phyloP scores from a whole-genome alignment of 2,888 invertebrate genomes.

The Lydus trimaculatus region DNA sequence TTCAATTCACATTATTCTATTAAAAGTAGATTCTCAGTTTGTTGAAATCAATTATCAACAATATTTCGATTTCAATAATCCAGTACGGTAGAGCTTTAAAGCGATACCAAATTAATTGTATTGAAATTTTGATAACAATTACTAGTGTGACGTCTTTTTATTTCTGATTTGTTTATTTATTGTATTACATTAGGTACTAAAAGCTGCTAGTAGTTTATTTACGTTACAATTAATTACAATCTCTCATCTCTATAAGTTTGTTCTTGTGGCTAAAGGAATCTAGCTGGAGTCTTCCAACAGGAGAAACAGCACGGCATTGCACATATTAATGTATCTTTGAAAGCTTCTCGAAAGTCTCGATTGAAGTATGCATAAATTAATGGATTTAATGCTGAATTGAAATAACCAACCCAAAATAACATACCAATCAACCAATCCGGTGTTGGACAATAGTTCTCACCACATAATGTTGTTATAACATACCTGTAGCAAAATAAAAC shows the following conservation, averaged over 20 bases:
- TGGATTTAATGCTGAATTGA: conserved; percentile 94
- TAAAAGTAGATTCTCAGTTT: background rate
- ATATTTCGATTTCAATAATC: background rate
- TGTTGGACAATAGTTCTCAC: conserved; percentile 69
- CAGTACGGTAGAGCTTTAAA: background rate
- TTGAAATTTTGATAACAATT: background rate
- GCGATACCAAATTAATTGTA: background rate
- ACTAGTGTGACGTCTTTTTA: too few relatives aligned
- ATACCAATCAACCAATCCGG: conserved; percentile 74
- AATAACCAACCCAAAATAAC: conserved; percentile 95
- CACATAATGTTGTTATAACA: conserved; percentile 83
- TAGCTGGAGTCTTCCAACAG: conserved; percentile 74
- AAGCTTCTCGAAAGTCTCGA: conserved; percentile 95
- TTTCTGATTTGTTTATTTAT: too few relatives aligned
- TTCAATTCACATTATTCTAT: background rate
- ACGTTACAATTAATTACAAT: conserved; percentile 45
- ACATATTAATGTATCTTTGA: conserved; percentile 88
- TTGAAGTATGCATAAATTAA: conserved; percentile 96
- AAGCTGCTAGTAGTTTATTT: too few relatives aligned
- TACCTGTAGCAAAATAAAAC: conserved; percentile 70
- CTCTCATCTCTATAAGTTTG: conserved; percentile 53
- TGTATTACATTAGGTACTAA: too few relatives aligned
- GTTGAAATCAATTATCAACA: background rate
- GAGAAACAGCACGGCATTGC: conserved; percentile 83
- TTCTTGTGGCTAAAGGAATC: conserved; percentile 60